phyloP scores from a whole-genome alignment of 2,797 vertebrate genomes.

The Chrysocyon brachyurus region DNA sequence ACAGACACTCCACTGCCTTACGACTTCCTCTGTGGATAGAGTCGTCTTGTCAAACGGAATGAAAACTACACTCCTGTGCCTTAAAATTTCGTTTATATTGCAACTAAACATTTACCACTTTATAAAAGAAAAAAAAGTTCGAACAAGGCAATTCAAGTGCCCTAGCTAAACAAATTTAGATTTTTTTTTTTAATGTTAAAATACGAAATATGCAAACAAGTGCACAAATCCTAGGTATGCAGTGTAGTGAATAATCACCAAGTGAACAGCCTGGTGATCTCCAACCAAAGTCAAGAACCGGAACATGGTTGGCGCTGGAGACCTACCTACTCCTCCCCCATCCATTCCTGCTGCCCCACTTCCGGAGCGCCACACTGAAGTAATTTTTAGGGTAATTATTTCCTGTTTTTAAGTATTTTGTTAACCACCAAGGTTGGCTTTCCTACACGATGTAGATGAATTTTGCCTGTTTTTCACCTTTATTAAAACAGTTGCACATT shows the following conservation, averaged over 20 bases:
- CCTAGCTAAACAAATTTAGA: constrained; percentile 7
- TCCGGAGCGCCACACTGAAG: not conserved
- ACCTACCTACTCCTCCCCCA: not conserved
- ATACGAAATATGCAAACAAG: not conserved
- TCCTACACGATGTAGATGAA: not conserved
- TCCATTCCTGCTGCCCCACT: not conserved
- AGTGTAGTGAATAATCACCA: not conserved
- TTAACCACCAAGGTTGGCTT: not conserved
- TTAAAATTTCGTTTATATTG: constrained; percentile 15
- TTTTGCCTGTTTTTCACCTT: not conserved
- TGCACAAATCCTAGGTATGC: not conserved
- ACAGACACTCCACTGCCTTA: not conserved
- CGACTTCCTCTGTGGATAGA: not conserved
- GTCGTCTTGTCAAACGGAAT: not conserved
- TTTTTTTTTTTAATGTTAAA: not conserved
- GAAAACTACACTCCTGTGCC: constrained; percentile 3
- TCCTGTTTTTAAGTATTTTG: constrained; percentile 29
- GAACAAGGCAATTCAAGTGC: not conserved
- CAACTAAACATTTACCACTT: constrained; percentile 2
- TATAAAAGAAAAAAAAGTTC: not conserved
- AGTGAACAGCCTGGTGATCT: not conserved
- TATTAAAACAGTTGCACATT: not conserved
- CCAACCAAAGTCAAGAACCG: not conserved
- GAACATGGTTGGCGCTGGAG: not conserved
- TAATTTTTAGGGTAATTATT: constrained; percentile 19